Percentiles rank a stretch among this genome's conserved stretches.
phyloP scores from a whole-genome alignment of 2,888 invertebrate species.

The Formica aserva region DNA sequence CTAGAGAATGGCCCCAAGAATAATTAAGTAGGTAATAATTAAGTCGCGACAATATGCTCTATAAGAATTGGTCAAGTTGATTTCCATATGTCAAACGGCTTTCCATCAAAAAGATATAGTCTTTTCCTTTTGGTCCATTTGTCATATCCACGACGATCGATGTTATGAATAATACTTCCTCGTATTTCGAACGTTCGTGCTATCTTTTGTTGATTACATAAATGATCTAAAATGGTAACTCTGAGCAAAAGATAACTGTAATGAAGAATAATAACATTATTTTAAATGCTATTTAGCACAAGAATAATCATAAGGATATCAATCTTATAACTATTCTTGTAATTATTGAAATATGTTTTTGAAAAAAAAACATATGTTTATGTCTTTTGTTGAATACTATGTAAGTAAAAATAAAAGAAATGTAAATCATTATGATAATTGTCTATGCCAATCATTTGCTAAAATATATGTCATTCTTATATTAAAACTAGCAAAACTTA shows the following conservation, averaged over 20 bases:
- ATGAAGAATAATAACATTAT: slow-evolving; percentile 8
- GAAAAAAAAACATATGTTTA: not conserved
- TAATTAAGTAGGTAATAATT: slow-evolving; percentile 42
- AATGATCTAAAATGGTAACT: slow-evolving; percentile 1
- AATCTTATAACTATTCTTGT: not conserved
- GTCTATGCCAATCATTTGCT: not conserved
- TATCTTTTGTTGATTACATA: slow-evolving; percentile 12
- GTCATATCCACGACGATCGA: slow-evolving; percentile 35
- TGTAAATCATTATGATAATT: slow-evolving; percentile 3
- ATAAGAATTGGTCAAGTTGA: slow-evolving; percentile 11
- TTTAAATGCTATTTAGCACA: not conserved
- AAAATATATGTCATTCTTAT: not conserved
- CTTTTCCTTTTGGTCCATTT: slow-evolving; percentile 64
- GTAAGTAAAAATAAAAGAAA: not conserved
- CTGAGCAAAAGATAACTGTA: slow-evolving; percentile 34
- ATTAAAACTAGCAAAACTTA: not conserved
- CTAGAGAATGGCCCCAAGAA: slow-evolving; percentile 68
- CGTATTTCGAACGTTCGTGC: not conserved
- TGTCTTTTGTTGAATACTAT: not conserved
- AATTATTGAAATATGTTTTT: not conserved
- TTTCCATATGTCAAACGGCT: not conserved
- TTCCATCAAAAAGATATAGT: slow-evolving; percentile 18
- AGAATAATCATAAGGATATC: not conserved
- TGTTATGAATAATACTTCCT: slow-evolving; percentile 9
- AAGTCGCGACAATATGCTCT: slow-evolving; percentile 24